Conservation (phyloP, 2,113 vertebrate species). For the Pomatostomus ruficeps region DNA sequence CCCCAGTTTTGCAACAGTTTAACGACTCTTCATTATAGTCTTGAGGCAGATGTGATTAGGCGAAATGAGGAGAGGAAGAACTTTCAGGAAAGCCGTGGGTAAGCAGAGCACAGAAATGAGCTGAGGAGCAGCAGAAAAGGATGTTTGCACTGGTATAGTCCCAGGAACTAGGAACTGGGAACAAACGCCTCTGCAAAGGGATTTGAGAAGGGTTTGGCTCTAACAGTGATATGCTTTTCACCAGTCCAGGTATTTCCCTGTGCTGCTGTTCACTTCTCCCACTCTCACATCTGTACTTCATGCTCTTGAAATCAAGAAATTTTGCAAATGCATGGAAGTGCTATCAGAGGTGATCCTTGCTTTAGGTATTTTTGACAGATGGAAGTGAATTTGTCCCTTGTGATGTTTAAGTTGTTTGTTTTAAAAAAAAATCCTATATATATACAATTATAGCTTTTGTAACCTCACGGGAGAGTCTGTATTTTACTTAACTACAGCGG, state of each 20-base stretch:
- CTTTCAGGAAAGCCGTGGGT: background rate
- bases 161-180: background rate
- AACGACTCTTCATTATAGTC: too few species aligned
- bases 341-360: background rate
- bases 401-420: background rate
- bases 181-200: too few species aligned
- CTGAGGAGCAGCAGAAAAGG: background rate
- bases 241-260: background rate
- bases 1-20: background rate
- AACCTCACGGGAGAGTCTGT: background rate
- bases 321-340: background rate
- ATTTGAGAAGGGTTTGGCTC: background rate
- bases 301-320: background rate
- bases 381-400: background rate
- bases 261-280: background rate
- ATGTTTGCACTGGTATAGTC: background rate
- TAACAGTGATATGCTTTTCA: background rate
- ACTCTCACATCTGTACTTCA: background rate
- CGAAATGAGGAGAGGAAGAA: background rate
- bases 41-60: rapidly evolving
- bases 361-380: background rate
- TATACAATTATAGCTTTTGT: background rate
- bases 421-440: background rate
- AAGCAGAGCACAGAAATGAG: background rate
- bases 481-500: background rate